A percentile compares a stretch with the other conserved stretches of the same genome.
These are phyloP conservation scores for Centropyge bicolor DNA, from an alignment of 2,797 vertebrate genomes.

Conservation along the genomic window DNA sequence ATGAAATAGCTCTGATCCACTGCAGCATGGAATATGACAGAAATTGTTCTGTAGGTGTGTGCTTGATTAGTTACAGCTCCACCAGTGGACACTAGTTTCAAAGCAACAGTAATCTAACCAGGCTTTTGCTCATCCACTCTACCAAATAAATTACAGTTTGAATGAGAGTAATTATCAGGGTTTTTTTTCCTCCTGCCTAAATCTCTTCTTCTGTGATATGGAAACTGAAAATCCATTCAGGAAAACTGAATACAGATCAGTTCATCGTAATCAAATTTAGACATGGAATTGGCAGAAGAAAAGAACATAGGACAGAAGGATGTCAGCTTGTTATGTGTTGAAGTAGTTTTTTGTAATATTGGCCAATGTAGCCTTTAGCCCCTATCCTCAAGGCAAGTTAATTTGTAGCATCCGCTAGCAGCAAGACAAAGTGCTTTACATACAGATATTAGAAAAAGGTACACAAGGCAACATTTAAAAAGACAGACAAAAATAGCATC, in stretches of 20 bases:
- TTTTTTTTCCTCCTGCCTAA: not conserved
- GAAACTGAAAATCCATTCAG: conserved; percentile 11
- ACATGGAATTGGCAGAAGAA: not conserved
- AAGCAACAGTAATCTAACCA: conserved; percentile 17
- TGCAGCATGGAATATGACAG: not conserved
- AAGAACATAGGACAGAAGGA: not conserved
- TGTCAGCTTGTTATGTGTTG: not conserved
- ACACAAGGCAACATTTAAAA: too few relatives aligned
- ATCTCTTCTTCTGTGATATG: not conserved
- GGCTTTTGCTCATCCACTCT: conserved; percentile 4
- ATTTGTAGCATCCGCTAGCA: too few relatives aligned
- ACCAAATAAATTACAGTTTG: conserved; percentile 10
- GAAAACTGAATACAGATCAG: not conserved
- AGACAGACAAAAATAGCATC: too few relatives aligned
- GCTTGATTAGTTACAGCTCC: conserved; percentile 4
- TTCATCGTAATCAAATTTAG: not conserved
- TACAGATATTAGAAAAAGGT: too few relatives aligned
- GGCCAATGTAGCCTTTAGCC: too few relatives aligned
- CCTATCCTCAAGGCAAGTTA: too few relatives aligned
- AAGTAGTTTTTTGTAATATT: too few relatives aligned
- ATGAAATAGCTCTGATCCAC: conserved; percentile 1
- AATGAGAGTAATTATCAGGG: conserved; percentile 4
- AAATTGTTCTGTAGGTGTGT: not conserved
- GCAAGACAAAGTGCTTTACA: too few relatives aligned
- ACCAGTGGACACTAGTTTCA: not conserved